Base-by-base conservation (phyloP, 2,113 vertebrate species). In the Sporophila hypoxantha region DNA sequence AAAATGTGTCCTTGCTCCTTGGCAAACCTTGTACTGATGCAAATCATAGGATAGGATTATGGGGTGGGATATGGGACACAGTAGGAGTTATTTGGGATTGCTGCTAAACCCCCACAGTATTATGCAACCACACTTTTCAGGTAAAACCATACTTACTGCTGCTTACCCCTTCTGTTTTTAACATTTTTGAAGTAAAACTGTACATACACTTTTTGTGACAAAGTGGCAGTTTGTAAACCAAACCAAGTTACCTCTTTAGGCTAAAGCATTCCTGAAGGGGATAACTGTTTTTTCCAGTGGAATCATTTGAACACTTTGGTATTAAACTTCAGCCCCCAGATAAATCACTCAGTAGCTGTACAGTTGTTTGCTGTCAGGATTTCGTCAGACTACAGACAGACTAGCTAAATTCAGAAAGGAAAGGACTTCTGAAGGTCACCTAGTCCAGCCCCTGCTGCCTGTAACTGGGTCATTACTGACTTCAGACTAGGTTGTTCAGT, bases 401-500 rank as follows among this genome's bases (percentile, higher is more conserved):
- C 42, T 23, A 66, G 39, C 52, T 88, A 89, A 87, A 76, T 85
- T 68, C 47, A 74, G 83, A n/a, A 50, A 88, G 61, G 65, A 70
- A 80, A 77, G 56, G 69, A 80, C 57, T 77, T 80, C 44, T 62
- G 61, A 55, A 90, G 89, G 86, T 94, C 61, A 21, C n/a, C 17
- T 83, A 67, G 61, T 82, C 57, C 53, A 88, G 53, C 76, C 49
- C 10, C 9, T 1, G 2, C 30, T 59, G 47, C 47, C 21, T 88
- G 14, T 77, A 85, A 88, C 42, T 86, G 77, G 65, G 83, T 93
- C 77, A 80, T n/a, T 71, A 68, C 61, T 75, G 57, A 75, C 75
- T 83, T 88, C 44, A 56, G 74, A 67, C 53, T 64, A 36, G 21
- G 12, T 79, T 87, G 23, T 70, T 91, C 26, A 67, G 57, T 47